These are phyloP conservation scores for Mycetomoellerius zeteki DNA, from an alignment of 1,140 invertebrate genomes.

Conservation along the genomic window DNA sequence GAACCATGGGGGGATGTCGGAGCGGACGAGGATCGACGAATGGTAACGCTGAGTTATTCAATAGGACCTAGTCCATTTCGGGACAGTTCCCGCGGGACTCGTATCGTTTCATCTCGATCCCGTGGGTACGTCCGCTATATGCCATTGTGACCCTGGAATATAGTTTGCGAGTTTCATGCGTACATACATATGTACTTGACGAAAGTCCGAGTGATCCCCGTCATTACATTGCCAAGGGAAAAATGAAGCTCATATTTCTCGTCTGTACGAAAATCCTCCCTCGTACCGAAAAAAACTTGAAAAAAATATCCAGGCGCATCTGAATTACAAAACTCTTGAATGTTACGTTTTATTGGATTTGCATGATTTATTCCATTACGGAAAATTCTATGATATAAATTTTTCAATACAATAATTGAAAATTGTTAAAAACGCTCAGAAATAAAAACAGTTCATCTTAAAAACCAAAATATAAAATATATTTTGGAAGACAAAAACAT, in stretches of 20 bases:
- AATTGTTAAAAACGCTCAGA: not conserved
- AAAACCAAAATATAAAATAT: not conserved
- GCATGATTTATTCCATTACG: constrained; percentile 24
- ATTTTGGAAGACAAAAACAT: not conserved
- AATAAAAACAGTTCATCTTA: not conserved
- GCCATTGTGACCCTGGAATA: constrained; percentile 63
- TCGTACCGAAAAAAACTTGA: not conserved
- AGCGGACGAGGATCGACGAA: constrained; percentile 37
- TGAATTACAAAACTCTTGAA: constrained; percentile 24
- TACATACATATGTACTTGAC: constrained; percentile 54
- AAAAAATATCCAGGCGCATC: constrained; percentile 9
- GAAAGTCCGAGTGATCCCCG: constrained; percentile 28
- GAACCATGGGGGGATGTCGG: constrained; percentile 29
- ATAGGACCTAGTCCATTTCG: constrained; percentile 60
- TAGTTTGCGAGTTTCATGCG: constrained; percentile 66
- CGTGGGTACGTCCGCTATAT: constrained; percentile 52
- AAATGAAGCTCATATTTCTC: constrained; percentile 33
- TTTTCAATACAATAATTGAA: constrained; percentile 32
- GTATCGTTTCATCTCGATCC: constrained; percentile 73
- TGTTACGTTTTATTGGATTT: constrained; percentile 29
- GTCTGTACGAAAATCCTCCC: constrained; percentile 23
- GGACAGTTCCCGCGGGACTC: constrained; percentile 67
- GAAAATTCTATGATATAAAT: not conserved
- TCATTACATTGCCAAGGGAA: constrained; percentile 31
- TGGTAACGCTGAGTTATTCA: constrained; percentile 77